Evolutionary conservation across 2,113 vertebrate genomes (phyloP).

Genomic region (Quiscalus mexicanus): DNA sequence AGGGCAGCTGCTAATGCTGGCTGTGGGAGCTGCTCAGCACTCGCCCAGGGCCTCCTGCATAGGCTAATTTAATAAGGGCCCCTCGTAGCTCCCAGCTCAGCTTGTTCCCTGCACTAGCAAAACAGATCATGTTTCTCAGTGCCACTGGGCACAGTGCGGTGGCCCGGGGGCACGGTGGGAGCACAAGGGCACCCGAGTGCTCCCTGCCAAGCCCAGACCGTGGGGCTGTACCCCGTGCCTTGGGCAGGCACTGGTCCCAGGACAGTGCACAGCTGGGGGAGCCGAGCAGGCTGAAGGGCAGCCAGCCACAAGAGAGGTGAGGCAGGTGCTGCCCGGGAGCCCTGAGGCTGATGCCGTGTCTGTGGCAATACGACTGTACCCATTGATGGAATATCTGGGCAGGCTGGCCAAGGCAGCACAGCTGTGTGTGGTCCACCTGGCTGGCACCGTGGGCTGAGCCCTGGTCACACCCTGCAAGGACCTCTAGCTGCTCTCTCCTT

Average conservation of each 20-base stretch:
- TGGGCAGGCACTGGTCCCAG: accelerated
- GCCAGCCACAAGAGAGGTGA: not conserved
- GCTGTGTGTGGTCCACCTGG: not conserved
- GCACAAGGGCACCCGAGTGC: not conserved
- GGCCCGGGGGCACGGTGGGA: accelerated
- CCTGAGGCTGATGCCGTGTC: not conserved
- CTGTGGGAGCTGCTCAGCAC: not conserved
- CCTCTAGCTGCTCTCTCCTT: not conserved
- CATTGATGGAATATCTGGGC: not conserved
- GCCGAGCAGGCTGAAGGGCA: not conserved
- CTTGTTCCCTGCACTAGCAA: conserved; percentile 4
- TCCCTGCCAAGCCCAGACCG: not conserved
- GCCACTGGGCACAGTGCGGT: not conserved
- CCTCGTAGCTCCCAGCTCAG: not conserved
- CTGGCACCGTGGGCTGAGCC: accelerated
- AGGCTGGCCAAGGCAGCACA: not conserved
- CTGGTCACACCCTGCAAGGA: not conserved
- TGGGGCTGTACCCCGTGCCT: accelerated
- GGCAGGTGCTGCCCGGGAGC: accelerated
- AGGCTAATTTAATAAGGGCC: conserved; percentile 58
- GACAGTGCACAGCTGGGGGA: accelerated
- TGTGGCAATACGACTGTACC: not conserved
- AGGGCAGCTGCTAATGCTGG: not conserved
- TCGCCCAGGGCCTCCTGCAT: conserved; percentile 1
- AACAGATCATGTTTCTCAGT: conserved; percentile 35